phyloP scores from a whole-genome alignment of 2,797 vertebrate genomes.

The Aulostomus chinensis region DNA sequence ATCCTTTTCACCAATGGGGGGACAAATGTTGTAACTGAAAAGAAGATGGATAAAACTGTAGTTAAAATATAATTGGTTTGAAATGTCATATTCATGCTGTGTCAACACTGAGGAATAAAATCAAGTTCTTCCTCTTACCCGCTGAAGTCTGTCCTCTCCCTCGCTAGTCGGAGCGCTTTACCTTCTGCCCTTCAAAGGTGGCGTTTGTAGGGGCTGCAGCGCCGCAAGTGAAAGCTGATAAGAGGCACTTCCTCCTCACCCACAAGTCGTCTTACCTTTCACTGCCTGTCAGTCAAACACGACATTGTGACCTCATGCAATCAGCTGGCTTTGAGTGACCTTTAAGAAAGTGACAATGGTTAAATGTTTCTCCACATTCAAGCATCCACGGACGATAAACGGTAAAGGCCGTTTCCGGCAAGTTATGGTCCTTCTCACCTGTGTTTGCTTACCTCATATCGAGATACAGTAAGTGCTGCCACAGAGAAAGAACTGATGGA shows the following conservation, averaged over 20 bases:
- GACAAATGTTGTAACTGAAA: constrained; percentile 2
- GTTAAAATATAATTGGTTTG: too few relatives aligned
- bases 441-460: too few relatives aligned
- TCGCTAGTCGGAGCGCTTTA: constrained; percentile 17
- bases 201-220: constrained; percentile 16
- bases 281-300: constrained; percentile 32
- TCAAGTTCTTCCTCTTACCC: constrained; percentile 48
- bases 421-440: too few relatives aligned
- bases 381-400: not conserved
- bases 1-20: constrained; percentile 33
- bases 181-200: constrained; percentile 3
- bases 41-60: not conserved
- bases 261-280: constrained; percentile 47
- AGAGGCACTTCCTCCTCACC: constrained; percentile 27
- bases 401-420: too few relatives aligned
- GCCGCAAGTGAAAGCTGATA: constrained; percentile 30
- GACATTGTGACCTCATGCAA: constrained; percentile 18
- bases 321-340: constrained; percentile 8
- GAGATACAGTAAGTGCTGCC: too few relatives aligned
- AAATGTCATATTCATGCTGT: not conserved
- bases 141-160: constrained; percentile 13
- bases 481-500: too few relatives aligned
- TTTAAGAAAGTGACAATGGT: not conserved
- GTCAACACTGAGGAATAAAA: not conserved
- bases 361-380: constrained; percentile 2